Evolutionary conservation across 2,888 invertebrate genomes (phyloP).

Genomic region (Lycocerus yunnanus): DNA sequence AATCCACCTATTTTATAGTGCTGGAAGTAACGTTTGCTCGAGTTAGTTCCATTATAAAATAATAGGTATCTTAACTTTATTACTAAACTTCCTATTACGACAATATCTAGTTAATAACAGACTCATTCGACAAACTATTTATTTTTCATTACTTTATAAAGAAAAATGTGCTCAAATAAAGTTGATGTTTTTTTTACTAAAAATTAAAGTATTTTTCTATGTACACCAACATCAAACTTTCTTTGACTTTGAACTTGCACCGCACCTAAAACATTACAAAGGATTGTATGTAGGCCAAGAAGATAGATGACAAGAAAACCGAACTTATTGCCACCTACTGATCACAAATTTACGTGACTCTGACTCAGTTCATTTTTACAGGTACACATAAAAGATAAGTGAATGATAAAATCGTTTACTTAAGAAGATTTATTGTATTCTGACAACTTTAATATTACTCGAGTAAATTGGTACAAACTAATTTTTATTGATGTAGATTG

Average conservation of each 20-base stretch:
- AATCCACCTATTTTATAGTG: background rate
- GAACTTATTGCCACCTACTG: conserved; percentile 3
- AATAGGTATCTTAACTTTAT: background rate
- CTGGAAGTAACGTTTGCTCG: background rate
- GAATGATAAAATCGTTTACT: conserved; percentile 3
- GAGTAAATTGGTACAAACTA: conserved; percentile 1
- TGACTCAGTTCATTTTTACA: background rate
- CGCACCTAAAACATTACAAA: conserved; percentile 3
- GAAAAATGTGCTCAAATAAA: background rate
- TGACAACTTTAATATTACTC: background rate
- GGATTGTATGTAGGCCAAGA: conserved; percentile 1
- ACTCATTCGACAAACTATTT: background rate
- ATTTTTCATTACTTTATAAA: background rate
- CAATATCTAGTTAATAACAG: background rate
- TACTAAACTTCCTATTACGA: background rate
- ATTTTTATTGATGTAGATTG: background rate
- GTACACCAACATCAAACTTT: background rate
- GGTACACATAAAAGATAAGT: background rate
- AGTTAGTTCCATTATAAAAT: background rate
- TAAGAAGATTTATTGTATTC: conserved; percentile 1
- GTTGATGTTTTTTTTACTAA: background rate
- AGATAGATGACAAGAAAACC: conserved; percentile 4
- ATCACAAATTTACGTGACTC: conserved; percentile 1
- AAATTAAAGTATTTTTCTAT: background rate
- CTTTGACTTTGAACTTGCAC: conserved; percentile 3